Conservation (phyloP, 2,888 invertebrate species). For the Phasia obesa region DNA sequence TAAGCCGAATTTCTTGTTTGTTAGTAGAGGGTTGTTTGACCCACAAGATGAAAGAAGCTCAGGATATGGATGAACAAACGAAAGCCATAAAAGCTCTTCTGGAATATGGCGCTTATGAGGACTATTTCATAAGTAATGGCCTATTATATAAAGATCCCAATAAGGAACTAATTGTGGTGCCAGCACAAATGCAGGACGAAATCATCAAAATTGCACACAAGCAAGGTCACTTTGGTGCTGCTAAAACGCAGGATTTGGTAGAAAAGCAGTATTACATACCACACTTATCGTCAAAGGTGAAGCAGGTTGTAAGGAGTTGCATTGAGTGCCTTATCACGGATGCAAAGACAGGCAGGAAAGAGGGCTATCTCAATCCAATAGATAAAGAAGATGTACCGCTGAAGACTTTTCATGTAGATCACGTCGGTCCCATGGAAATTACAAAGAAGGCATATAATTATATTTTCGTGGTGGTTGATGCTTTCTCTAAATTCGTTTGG, state of each 20-base stretch:
- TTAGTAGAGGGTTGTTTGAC: conserved; percentile 36
- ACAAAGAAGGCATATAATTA: conserved; percentile 24
- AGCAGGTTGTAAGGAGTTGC: not conserved
- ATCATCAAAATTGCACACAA: too few species aligned
- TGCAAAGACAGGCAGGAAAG: conserved; percentile 23
- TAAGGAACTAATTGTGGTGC: too few species aligned
- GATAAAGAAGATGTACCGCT: conserved; percentile 28
- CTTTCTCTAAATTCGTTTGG: conserved; percentile 50
- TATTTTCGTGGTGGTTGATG: not conserved
- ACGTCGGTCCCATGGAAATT: conserved; percentile 38
- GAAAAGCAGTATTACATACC: conserved; percentile 3
- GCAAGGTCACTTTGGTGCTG: too few species aligned
- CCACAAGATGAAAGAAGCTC: conserved; percentile 29
- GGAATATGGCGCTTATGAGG: conserved; percentile 20
- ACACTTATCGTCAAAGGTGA: not conserved
- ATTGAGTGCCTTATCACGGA: conserved; percentile 44
- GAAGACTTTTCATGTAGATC: conserved; percentile 26
- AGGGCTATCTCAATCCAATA: conserved; percentile 23
- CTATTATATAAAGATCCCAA: conserved; percentile 42
- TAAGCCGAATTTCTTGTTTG: conserved; percentile 47
- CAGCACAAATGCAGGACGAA: too few species aligned
- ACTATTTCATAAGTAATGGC: conserved; percentile 51
- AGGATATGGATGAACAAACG: conserved; percentile 22
- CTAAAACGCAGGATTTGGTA: not conserved
- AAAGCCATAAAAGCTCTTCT: conserved; percentile 47